phyloP scores from a whole-genome alignment of 2,113 vertebrate species.

The Hydropotes inermis region DNA sequence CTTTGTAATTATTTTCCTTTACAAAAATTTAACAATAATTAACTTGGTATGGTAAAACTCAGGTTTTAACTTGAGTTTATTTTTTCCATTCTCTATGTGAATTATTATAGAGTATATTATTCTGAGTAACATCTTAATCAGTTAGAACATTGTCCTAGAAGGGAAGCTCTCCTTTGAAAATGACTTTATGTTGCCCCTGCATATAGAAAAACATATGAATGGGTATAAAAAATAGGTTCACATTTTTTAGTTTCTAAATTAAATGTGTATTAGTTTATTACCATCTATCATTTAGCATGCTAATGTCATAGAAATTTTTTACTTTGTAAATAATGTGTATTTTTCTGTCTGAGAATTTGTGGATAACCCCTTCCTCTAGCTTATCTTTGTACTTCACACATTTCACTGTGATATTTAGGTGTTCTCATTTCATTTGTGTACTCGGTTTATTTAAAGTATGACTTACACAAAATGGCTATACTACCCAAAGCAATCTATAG shows the following conservation, averaged over 20 bases:
- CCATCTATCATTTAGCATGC: not conserved
- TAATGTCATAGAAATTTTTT: not conserved
- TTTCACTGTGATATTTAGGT: not conserved
- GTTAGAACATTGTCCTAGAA: not conserved
- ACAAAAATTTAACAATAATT: not conserved
- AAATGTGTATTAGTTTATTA: not conserved
- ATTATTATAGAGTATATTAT: not conserved
- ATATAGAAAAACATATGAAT: not conserved
- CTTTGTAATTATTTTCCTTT: not conserved
- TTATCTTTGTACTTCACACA: not conserved
- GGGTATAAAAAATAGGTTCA: not conserved
- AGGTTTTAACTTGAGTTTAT: not conserved
- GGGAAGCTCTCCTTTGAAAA: not conserved
- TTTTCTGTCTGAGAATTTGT: not conserved
- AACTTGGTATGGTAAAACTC: not conserved
- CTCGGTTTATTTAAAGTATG: not conserved
- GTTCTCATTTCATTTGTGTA: not conserved
- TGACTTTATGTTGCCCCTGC: not conserved
- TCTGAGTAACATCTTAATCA: not conserved
- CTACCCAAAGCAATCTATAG: too few species aligned
- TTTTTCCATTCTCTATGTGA: not conserved
- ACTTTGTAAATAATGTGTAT: not conserved
- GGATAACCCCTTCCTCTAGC: not conserved
- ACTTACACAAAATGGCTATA: too few species aligned
- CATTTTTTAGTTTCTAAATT: not conserved